Evolutionary conservation across 2,888 invertebrate species (phyloP).

Genomic region (Hymenopus coronatus): DNA sequence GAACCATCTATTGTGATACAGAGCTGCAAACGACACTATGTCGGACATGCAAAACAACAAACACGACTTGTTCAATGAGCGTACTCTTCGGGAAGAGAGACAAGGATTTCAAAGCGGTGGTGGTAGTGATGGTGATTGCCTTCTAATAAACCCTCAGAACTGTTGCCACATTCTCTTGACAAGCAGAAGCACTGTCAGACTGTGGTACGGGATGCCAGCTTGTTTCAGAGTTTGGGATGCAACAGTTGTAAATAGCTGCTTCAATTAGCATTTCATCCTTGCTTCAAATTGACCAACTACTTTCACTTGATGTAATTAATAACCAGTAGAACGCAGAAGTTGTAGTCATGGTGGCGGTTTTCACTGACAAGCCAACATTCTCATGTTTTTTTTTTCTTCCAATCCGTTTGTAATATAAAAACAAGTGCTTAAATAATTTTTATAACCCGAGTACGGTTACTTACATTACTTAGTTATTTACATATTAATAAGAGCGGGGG

Average conservation of each 20-base stretch:
- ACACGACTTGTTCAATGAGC: background rate
- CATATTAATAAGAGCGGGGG: too few relatives aligned
- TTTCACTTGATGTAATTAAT: background rate
- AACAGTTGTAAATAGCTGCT: too few relatives aligned
- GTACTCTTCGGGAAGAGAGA: too few relatives aligned
- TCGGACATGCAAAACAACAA: background rate
- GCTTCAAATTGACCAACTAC: background rate
- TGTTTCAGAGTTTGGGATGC: background rate
- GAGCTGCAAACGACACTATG: background rate
- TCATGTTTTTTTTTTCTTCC: too few relatives aligned
- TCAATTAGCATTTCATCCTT: too few relatives aligned
- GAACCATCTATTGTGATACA: background rate
- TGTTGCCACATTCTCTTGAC: too few relatives aligned
- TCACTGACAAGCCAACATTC: too few relatives aligned
- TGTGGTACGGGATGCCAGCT: background rate
- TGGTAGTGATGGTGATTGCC: too few relatives aligned
- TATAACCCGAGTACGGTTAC: too few relatives aligned
- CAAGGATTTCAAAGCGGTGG: background rate
- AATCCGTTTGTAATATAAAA: too few relatives aligned
- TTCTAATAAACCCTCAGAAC: background rate
- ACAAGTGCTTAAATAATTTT: too few relatives aligned
- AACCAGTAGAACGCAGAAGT: background rate
- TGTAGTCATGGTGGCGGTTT: background rate
- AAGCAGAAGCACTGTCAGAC: background rate
- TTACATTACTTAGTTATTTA: too few relatives aligned